Evolutionary conservation across 2,113 vertebrate species (phyloP).

Genomic region (Xenopus tropicalis): UCB_Xtro_10.0 CM004443.2:45501501-45502000

Average conservation of each 20-base stretch:
- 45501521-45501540: no score
- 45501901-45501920: slow-evolving; percentile 20
- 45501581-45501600: no score
- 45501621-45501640: no score
- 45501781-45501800: slow-evolving; percentile 24
- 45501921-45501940: slow-evolving; percentile 31
- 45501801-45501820: slow-evolving; percentile 41
- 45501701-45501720: no score
- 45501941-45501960: slow-evolving; percentile 15
- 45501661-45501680: no score
- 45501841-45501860: slow-evolving; percentile 37
- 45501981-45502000: slow-evolving; percentile 17
- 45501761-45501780: slow-evolving; percentile 18
- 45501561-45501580: no score
- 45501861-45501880: slow-evolving; percentile 38
- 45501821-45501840: slow-evolving; percentile 29
- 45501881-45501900: slow-evolving; percentile 27
- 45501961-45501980: slow-evolving; percentile 5
- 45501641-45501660: no score
- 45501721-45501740: no score
- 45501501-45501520: no score
- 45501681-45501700: no score
- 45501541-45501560: no score
- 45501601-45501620: no score
- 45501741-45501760: background rate